Conservation (phyloP, 2,797 vertebrate species). For the Miichthys miiuy region DNA sequence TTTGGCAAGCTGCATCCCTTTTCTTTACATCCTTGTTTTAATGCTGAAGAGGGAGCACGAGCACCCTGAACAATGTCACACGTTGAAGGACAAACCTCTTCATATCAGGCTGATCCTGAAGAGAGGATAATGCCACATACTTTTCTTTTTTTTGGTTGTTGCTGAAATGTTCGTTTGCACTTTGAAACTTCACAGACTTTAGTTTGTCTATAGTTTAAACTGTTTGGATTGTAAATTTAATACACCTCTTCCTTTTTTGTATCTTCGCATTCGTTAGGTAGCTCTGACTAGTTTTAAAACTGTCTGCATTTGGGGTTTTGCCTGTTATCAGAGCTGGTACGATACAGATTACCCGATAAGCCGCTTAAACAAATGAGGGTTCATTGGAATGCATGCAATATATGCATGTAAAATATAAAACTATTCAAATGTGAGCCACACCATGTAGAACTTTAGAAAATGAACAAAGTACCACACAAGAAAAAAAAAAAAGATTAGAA, state of each 20-base stretch:
- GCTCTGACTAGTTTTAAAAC: slow-evolving; percentile 10
- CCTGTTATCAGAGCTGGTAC: background rate
- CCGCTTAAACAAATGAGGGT: background rate
- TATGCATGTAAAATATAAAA: background rate
- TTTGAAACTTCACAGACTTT: no score
- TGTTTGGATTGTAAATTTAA: background rate
- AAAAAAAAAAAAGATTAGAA: background rate
- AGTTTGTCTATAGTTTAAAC: no score
- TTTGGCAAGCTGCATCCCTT: slow-evolving; percentile 45
- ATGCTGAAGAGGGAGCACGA: slow-evolving; percentile 31
- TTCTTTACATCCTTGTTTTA: slow-evolving; percentile 47
- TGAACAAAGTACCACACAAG: background rate
- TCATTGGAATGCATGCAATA: background rate
- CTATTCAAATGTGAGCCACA: background rate
- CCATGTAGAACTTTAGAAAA: background rate
- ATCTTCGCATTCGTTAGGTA: slow-evolving; percentile 10
- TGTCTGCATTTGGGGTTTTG: background rate
- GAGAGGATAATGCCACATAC: background rate
- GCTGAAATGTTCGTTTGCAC: background rate
- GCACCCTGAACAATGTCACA: slow-evolving; percentile 20
- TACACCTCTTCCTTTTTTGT: background rate
- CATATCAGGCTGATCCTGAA: slow-evolving; percentile 17
- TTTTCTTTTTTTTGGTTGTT: background rate
- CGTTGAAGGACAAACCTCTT: slow-evolving; percentile 38
- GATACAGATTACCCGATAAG: background rate